These are phyloP conservation scores for Crotalus helleri DNA, from an alignment of 2,113 vertebrate species.

Conservation along the genomic window DNA sequence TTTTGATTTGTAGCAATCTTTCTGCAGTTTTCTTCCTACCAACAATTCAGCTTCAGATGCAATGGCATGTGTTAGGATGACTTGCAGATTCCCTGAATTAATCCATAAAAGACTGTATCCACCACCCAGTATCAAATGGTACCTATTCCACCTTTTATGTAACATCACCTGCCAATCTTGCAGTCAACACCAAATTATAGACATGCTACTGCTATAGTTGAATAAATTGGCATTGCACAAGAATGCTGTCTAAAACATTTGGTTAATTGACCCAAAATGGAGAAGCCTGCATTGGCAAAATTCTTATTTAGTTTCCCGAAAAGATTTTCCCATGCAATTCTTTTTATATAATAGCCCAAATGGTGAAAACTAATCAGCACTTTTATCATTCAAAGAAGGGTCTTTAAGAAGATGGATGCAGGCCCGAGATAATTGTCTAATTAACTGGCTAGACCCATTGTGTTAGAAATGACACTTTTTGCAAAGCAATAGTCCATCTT, in stretches of 20 bases:
- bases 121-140: not conserved
- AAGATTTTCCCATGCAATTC: not conserved
- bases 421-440: not conserved
- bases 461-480: not conserved
- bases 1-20: conserved; percentile 2
- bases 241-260: not conserved
- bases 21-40: not conserved
- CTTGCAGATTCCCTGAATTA: not conserved
- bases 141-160: not conserved
- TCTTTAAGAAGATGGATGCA: not conserved
- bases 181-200: not conserved
- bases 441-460: not conserved
- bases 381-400: not conserved
- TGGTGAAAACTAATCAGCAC: not conserved
- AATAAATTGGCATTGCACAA: not conserved
- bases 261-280: not conserved
- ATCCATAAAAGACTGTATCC: not conserved
- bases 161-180: not conserved
- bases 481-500: not conserved
- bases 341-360: not conserved
- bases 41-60: not conserved
- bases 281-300: not conserved
- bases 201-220: not conserved
- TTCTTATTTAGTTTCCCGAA: not conserved
- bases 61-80: not conserved